phyloP scores from a whole-genome alignment of 2,888 invertebrate genomes.

The Aporophyla nigra region DNA sequence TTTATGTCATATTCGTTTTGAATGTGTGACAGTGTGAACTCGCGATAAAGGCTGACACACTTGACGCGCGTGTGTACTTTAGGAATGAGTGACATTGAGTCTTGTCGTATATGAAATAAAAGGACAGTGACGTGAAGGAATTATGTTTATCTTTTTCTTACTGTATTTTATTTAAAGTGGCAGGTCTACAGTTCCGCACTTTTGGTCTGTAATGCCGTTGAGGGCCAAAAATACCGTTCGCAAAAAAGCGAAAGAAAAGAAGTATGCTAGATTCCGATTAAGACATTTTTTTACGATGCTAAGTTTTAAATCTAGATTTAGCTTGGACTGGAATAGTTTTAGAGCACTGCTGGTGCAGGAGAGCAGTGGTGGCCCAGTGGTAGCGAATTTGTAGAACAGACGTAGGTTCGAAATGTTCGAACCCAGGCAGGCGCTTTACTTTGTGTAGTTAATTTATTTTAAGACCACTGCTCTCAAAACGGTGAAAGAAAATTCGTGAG shows the following conservation, averaged over 20 bases:
- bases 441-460: neutral
- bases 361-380: neutral
- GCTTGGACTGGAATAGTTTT: neutral
- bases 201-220: neutral
- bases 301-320: neutral
- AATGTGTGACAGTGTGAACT: conserved; percentile 57
- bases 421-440: neutral
- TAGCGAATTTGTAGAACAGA: neutral
- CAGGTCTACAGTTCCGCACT: conserved; percentile 18
- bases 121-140: conserved; percentile 38
- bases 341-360: no score
- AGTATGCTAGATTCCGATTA: neutral
- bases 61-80: conserved; percentile 32
- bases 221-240: neutral
- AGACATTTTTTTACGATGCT: neutral
- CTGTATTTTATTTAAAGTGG: conserved; percentile 16
- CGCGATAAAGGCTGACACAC: conserved; percentile 50
- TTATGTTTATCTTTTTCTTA: conserved; percentile 39
- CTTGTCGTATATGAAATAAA: conserved; percentile 38
- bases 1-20: conserved; percentile 67
- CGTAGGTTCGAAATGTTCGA: neutral
- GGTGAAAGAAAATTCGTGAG: neutral
- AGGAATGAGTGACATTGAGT: conserved; percentile 48
- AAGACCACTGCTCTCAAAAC: neutral
- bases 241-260: no score